Conservation (phyloP, 2,888 invertebrate species). For the Chrysolina americana region DNA sequence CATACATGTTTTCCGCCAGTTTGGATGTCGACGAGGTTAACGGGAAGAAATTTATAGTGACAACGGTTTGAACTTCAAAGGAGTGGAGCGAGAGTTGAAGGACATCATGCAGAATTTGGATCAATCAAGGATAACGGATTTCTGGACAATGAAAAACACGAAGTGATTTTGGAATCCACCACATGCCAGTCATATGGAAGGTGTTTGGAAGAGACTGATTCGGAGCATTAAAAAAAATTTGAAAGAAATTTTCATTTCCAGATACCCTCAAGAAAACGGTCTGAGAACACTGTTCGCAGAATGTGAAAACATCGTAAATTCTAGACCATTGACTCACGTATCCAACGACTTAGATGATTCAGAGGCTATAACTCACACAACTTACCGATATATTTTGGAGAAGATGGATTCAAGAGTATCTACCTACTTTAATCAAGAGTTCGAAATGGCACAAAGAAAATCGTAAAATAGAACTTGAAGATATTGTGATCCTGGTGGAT, state of each 20-base stretch:
- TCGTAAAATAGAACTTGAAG: neutral
- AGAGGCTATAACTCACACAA: conserved; percentile 19
- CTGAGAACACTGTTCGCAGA: conserved; percentile 2
- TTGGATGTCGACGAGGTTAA: conserved; percentile 1
- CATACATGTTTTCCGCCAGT: neutral
- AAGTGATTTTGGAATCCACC: conserved; percentile 2
- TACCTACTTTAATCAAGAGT: too few species aligned
- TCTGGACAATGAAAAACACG: neutral
- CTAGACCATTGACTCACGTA: conserved; percentile 12
- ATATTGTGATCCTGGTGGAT: neutral
- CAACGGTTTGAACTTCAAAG: conserved; percentile 35
- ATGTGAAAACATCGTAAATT: neutral
- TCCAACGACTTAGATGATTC: conserved; percentile 21
- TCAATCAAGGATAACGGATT: neutral
- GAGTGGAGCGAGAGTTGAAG: conserved; percentile 15
- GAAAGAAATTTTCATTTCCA: neutral
- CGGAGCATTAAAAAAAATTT: neutral
- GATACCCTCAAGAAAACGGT: neutral
- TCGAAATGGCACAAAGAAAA: conserved; percentile 4
- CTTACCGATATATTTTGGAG: neutral
- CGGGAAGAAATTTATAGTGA: conserved; percentile 31
- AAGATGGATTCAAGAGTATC: neutral
- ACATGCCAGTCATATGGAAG: neutral
- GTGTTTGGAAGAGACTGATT: neutral
- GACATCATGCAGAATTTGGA: neutral